Evolutionary conservation across 1,140 invertebrate species (phyloP).

Genomic region (Ruditapes philippinarum): DNA sequence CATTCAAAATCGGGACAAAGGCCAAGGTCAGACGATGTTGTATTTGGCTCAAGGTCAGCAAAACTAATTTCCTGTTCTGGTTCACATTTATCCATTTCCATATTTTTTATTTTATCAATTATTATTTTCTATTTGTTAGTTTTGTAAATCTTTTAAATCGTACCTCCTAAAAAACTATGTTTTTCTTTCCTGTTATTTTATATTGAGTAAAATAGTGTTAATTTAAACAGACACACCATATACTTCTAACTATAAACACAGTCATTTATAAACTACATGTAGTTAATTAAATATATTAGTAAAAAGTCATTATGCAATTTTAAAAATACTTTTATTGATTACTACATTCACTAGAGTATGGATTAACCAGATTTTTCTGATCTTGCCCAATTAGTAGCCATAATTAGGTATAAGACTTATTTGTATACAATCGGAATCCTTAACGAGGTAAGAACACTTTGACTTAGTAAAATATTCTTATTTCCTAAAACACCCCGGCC

Average conservation of each 20-base stretch:
- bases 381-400: not conserved
- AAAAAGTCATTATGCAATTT: too few relatives aligned
- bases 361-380: too few relatives aligned
- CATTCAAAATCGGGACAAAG: slow-evolving; percentile 18
- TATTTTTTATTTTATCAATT: not conserved
- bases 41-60: not conserved
- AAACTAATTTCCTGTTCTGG: slow-evolving; percentile 16
- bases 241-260: too few relatives aligned
- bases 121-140: not conserved
- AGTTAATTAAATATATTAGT: not conserved
- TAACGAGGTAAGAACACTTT: not conserved
- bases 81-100: not conserved
- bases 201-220: too few relatives aligned
- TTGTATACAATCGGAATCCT: not conserved
- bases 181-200: too few relatives aligned
- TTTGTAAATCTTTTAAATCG: too few relatives aligned
- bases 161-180: too few relatives aligned
- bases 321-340: too few relatives aligned
- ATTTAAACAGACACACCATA: too few relatives aligned
- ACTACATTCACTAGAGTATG: too few relatives aligned
- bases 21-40: slow-evolving; percentile 30
- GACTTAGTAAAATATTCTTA: not conserved
- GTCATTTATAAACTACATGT: too few relatives aligned
- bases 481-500: not conserved
- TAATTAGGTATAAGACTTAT: not conserved